These are phyloP conservation scores for Polypterus senegalus DNA, from an alignment of 2,113 vertebrate species.

Conservation along the genomic window DNA sequence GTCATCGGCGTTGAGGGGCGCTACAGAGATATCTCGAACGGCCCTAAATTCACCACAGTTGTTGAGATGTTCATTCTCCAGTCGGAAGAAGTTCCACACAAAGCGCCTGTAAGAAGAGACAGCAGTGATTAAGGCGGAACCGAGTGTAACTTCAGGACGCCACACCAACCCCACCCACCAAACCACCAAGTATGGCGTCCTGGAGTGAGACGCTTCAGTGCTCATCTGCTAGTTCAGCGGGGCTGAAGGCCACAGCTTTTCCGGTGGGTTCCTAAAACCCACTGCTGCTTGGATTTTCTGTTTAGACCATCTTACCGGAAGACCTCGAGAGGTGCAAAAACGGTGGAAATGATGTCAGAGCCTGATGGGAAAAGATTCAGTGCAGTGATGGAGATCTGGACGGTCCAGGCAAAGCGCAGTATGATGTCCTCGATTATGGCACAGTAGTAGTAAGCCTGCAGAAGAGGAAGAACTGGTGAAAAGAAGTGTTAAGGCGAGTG, in stretches of 20 bases:
- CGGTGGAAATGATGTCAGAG: conserved; percentile 74
- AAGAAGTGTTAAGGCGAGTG: no score
- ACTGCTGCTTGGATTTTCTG: no score
- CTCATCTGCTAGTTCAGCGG: no score
- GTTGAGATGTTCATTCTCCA: conserved; percentile 97
- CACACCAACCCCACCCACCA: no score
- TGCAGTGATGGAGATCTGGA: conserved; percentile 75
- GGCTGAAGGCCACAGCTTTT: no score
- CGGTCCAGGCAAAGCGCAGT: conserved; percentile 90
- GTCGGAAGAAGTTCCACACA: conserved; percentile 97
- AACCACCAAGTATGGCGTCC: no score
- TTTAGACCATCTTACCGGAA: conserved; percentile 66
- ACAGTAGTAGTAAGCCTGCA: conserved; percentile 95
- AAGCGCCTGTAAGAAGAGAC: conserved; percentile 60
- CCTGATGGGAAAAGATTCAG: conserved; percentile 51
- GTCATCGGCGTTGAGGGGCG: conserved; percentile 90
- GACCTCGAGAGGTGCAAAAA: conserved; percentile 88
- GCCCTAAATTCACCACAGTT: conserved; percentile 97
- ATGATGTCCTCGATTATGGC: conserved; percentile 90
- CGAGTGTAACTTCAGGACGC: no score
- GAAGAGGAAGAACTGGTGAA: conserved; percentile 16
- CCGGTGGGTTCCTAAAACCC: no score
- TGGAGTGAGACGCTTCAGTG: no score
- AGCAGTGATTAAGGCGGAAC: background rate
- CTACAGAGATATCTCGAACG: conserved; percentile 91